Evolutionary conservation across 2,888 invertebrate species (phyloP).

Genomic region (Camponotus fellah): DNA sequence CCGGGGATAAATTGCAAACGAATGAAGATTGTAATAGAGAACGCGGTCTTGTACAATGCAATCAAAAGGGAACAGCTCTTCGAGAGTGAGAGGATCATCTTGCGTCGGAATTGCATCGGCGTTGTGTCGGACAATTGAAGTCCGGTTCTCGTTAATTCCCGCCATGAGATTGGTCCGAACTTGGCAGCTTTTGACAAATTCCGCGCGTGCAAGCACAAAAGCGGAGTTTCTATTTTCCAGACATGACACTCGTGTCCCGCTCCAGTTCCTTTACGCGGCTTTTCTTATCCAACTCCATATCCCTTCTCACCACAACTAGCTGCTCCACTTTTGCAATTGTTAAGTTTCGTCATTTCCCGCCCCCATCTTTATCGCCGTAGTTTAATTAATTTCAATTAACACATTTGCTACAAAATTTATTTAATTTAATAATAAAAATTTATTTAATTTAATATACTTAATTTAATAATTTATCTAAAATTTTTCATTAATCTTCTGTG

Average conservation of each 20-base stretch:
- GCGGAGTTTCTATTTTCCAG: constrained; percentile 32
- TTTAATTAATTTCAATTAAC: not conserved
- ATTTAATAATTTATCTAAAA: not conserved
- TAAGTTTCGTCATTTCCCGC: constrained; percentile 33
- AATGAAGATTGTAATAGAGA: not conserved
- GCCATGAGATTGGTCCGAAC: constrained; percentile 51
- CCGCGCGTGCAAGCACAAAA: constrained; percentile 34
- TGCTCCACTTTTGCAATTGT: constrained; percentile 26
- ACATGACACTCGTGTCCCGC: constrained; percentile 34
- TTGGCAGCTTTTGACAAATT: constrained; percentile 61
- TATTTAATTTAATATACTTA: not conserved
- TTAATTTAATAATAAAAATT: not conserved
- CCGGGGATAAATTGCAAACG: not conserved
- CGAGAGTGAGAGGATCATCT: not conserved
- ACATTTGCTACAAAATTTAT: not conserved
- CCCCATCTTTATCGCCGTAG: not conserved
- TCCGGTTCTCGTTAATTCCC: constrained; percentile 61
- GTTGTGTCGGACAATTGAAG: constrained; percentile 36
- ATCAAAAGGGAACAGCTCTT: not conserved
- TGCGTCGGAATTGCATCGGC: constrained; percentile 5
- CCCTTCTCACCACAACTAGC: constrained; percentile 17
- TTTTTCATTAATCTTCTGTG: not conserved
- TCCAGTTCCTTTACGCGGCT: constrained; percentile 43
- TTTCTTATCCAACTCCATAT: constrained; percentile 42
- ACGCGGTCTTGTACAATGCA: not conserved